phyloP scores from a whole-genome alignment of 2,888 invertebrate genomes.

The Salpingus planirostris region DNA sequence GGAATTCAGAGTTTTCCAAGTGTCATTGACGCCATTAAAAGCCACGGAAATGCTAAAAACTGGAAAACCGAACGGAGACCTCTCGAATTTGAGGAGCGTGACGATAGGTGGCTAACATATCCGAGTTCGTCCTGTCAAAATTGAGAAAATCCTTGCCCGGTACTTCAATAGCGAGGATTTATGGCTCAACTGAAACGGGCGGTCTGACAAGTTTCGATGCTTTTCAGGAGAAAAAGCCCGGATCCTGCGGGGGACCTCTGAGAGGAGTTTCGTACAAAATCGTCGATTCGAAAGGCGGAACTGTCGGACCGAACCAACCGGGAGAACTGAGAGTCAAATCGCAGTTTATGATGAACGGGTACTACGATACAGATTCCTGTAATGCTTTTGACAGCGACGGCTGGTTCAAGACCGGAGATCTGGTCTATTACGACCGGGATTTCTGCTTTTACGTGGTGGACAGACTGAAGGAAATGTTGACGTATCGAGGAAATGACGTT shows the following conservation, averaged over 20 bases:
- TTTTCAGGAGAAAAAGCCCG: too few relatives aligned
- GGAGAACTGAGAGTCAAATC: neutral
- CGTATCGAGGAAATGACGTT: conserved; percentile 43
- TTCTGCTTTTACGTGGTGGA: conserved; percentile 43
- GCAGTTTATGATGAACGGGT: neutral
- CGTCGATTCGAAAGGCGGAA: conserved; percentile 26
- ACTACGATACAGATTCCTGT: neutral
- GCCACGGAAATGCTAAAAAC: too few relatives aligned
- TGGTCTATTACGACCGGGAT: conserved; percentile 43
- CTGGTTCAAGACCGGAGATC: conserved; percentile 45
- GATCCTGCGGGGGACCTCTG: conserved; percentile 26
- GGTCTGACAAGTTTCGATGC: too few relatives aligned
- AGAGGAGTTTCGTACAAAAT: conserved; percentile 30
- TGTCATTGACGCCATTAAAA: too few relatives aligned
- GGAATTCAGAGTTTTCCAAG: too few relatives aligned
- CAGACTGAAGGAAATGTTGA: conserved; percentile 43
- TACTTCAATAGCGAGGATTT: too few relatives aligned
- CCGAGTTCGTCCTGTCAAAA: too few relatives aligned
- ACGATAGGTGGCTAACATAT: too few relatives aligned
- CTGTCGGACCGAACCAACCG: neutral
- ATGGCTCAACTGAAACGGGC: conserved; percentile 34
- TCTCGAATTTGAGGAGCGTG: too few relatives aligned
- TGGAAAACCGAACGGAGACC: too few relatives aligned
- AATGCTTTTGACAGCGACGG: conserved; percentile 31
- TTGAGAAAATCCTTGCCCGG: too few relatives aligned